Base-by-base conservation (phyloP, 2,797 vertebrate genomes). In the Pelochelys cantorii region DNA sequence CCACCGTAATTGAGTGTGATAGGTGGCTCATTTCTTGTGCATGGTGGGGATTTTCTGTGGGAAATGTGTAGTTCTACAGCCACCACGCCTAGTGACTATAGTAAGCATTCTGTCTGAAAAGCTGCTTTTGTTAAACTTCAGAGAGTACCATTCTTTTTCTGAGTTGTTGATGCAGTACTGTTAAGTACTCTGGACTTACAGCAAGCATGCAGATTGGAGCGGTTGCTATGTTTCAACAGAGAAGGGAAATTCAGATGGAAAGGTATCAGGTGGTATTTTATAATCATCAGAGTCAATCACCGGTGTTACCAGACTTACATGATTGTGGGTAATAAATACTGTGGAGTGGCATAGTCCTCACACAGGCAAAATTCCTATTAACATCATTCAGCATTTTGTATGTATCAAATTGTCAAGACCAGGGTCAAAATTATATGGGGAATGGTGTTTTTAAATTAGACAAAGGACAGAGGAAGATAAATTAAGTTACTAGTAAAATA, bases 401-500 rank as follows among this genome's bases (percentile, higher is more conserved):
- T 27, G 8, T 52, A 8, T 77, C 42, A 29, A 27, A 77, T 29
- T 52, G 13, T 42, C 74, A 77, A 77, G 27, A 77, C 48, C 25
- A 12, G 42, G 7, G 52, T 77, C 42, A 77, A 52, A 62, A 18
- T 90, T 79, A 53, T 77, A 57, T 89, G 22, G 10, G 59, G 75
- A 48, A 42, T 42, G 6, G 3, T 31, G 48, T 31, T 92, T 93
- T 87, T 25, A 84, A 89, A 75, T 22, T 83, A 92, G 86, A 34
- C 12, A 81, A n/a, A 48, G 12, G 23, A 77, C 13, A 77, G 27
- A 52, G 48, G 37, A 77, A 77, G 52, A 77, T 22, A 37, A 86
- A 85, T 14, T 56, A 87, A 92, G 87, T 90, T 59, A 80, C 84
- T 88, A 57, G n/a, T 15, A 92, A 87, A 37, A 75, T 29, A 5